Percentiles rank a stretch among this genome's conserved stretches.
Conservation (phyloP, 2,797 vertebrate genomes). For the Amniataba percoides region DNA sequence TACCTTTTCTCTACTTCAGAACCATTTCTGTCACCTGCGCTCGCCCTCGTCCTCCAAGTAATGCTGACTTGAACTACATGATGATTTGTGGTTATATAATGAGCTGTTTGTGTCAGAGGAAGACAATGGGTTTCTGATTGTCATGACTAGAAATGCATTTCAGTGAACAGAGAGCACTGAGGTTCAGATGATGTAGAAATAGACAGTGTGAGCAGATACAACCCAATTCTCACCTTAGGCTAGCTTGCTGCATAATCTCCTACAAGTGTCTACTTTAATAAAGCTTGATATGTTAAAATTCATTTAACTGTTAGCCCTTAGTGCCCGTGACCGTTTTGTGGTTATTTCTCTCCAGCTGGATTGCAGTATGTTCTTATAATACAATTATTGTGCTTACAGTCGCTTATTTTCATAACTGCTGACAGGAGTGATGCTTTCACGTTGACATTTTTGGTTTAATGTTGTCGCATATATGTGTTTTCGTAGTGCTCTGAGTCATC, state of each 20-base stretch:
- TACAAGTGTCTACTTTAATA: slow-evolving; percentile 18
- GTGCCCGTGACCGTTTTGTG: slow-evolving; percentile 23
- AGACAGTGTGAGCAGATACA: not conserved
- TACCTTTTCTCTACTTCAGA: slow-evolving; percentile 1
- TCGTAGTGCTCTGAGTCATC: slow-evolving; percentile 35
- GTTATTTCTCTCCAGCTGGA: slow-evolving; percentile 21
- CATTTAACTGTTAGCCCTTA: slow-evolving; percentile 27
- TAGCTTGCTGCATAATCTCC: slow-evolving; percentile 27
- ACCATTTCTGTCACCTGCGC: slow-evolving; percentile 12
- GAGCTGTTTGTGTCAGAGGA: slow-evolving; percentile 37
- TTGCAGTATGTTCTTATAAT: slow-evolving; percentile 30
- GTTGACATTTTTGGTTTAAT: slow-evolving; percentile 40
- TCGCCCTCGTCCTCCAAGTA: slow-evolving; percentile 10
- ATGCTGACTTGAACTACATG: slow-evolving; percentile 26
- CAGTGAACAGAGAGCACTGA: slow-evolving; percentile 16
- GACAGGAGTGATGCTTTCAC: slow-evolving; percentile 41
- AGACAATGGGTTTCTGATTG: slow-evolving; percentile 31
- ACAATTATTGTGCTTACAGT: slow-evolving; percentile 29
- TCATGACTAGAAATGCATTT: slow-evolving; percentile 32
- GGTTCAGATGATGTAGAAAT: slow-evolving; percentile 18
- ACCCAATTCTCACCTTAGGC: slow-evolving; percentile 5
- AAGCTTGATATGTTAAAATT: slow-evolving; percentile 34
- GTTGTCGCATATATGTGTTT: slow-evolving; percentile 48
- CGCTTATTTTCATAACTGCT: slow-evolving; percentile 38
- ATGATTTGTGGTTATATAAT: slow-evolving; percentile 47